Base-by-base conservation (phyloP, 1,140 invertebrate genomes). In the Bombus confusus region DNA sequence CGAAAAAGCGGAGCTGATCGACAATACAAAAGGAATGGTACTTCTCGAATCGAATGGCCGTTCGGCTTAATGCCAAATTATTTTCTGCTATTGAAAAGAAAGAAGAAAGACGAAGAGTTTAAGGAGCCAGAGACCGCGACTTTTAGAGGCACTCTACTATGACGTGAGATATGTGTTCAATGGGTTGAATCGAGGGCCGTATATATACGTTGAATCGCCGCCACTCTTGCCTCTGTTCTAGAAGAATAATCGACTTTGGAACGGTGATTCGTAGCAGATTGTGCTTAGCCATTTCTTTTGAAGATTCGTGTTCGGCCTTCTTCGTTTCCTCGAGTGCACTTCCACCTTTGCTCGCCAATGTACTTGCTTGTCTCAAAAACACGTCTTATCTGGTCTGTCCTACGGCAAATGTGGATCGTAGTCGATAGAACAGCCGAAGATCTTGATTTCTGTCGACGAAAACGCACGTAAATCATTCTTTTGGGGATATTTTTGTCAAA, bases 11-110 rank as follows among this genome's bases (percentile, higher is more conserved):
- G 75, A 75, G 59, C 37, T 80, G 89, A 91, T 90, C 87, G 87
- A 88, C 87, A 64, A 79, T 88, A 90, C 78, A 87, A 91, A 90
- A 76, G 87, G 28, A 81, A 82, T 43, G 73, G 52, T 57, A 72
- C 52, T 47, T 62, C 84, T 84, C 84, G 86, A 90, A 82, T 82
- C 89, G 84, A 91, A 88, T 71, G 71, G 82, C 82, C 84, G 69
- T 84, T 86, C 87, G 87, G 90, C 90, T 88, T 88, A 86, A 87
- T 89, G 90, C 86, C 90, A 91, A 91, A 91, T 91, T 89, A 91
- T 91, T 91, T 91, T 89, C 89, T 52, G 80, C 68, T 72, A 47
- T 5, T 22, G 34, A 47, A 68, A n/a, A 28, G 84, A 57, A 31
- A 28, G 22, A 78, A 62, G 77, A 15, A 79, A 39, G 73, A 52